These are phyloP conservation scores for Phrynosoma platyrhinos DNA, from an alignment of 2,113 vertebrate species.

Conservation along the genomic window DNA sequence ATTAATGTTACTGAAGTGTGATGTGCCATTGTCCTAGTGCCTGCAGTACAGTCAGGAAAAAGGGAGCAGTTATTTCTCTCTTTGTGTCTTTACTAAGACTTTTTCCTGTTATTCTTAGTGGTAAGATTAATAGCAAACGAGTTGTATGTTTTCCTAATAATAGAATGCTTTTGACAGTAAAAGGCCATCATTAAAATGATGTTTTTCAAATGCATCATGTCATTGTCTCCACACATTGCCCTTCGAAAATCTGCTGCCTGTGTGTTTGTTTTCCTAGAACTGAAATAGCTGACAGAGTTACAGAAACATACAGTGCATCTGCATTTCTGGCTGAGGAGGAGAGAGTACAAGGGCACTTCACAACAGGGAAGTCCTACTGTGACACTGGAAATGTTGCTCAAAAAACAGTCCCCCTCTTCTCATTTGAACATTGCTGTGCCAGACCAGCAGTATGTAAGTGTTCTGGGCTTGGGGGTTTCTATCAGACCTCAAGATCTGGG, in stretches of 20 bases:
- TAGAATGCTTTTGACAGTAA: not conserved
- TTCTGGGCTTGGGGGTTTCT: too few species aligned
- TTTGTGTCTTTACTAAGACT: not conserved
- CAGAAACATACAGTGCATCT: not conserved
- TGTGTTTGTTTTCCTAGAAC: slow-evolving; percentile 5
- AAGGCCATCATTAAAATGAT: not conserved
- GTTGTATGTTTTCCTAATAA: not conserved
- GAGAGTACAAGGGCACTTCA: not conserved
- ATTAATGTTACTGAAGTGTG: not conserved
- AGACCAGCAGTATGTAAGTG: not conserved
- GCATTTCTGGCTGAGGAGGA: slow-evolving; percentile 7
- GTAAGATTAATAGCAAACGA: not conserved
- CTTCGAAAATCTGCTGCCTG: slow-evolving; percentile 21
- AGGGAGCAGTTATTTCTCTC: not conserved
- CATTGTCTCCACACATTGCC: not conserved
- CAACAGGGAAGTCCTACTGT: not conserved
- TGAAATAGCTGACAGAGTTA: slow-evolving; percentile 5
- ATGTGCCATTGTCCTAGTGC: not conserved
- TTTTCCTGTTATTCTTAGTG: not conserved
- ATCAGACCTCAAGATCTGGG: too few species aligned
- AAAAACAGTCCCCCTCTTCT: not conserved
- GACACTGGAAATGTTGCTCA: not conserved
- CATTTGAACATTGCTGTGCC: not conserved
- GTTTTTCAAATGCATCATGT: slow-evolving; percentile 5
- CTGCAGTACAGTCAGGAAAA: not conserved